These are phyloP conservation scores for Caenorhabditis sp. DNA, from an alignment of 2,888 invertebrate genomes.

Conservation along the genomic window DNA sequence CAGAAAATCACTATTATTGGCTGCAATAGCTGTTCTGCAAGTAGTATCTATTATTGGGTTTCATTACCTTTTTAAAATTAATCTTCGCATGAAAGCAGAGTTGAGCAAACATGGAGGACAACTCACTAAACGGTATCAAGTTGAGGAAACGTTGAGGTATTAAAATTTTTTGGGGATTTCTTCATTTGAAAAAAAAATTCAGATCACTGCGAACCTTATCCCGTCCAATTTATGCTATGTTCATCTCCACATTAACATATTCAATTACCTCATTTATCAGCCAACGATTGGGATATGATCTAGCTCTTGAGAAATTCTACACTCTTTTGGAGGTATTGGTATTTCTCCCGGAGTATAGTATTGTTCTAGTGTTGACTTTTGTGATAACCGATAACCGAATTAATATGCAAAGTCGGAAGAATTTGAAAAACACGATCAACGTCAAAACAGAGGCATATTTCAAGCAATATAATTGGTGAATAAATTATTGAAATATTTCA, in stretches of 20 bases:
- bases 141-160: not conserved
- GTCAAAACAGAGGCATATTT: not conserved
- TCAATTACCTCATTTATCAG: not conserved
- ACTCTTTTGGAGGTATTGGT: not conserved
- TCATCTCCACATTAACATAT: not conserved
- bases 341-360: not conserved
- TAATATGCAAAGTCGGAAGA: not conserved
- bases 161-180: no score
- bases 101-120: not conserved
- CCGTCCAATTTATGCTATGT: not conserved
- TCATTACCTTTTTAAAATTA: not conserved
- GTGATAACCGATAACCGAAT: not conserved
- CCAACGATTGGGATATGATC: not conserved
- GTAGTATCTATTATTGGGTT: not conserved
- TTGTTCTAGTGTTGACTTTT: not conserved
- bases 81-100: not conserved
- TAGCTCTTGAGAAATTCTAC: not conserved
- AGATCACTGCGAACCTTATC: not conserved
- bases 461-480: not conserved
- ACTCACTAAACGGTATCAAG: not conserved
- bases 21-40: not conserved
- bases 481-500: not conserved
- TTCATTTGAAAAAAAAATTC: no score
- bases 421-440: not conserved
- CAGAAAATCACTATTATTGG: not conserved